Evolutionary conservation across 2,113 vertebrate genomes (phyloP).

Genomic region (Cyanoderma ruficeps): DNA sequence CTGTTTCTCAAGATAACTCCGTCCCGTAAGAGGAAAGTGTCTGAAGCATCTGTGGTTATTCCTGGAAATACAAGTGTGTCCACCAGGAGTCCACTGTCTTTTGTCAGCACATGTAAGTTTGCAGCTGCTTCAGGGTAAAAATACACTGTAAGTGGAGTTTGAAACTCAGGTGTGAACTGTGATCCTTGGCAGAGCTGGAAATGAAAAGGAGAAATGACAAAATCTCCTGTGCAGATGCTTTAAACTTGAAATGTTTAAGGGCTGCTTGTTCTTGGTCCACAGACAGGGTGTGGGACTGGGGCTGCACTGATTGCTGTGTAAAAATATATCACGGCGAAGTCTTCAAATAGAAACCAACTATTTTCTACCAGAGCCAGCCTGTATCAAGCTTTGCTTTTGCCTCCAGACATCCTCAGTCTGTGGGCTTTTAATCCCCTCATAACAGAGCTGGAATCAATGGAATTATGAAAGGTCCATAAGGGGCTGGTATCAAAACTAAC

Average conservation of each 20-base stretch:
- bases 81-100: constrained; percentile 47
- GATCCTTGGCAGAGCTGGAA: background rate
- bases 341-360: background rate
- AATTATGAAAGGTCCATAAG: background rate
- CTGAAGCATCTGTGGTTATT: constrained; percentile 82
- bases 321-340: background rate
- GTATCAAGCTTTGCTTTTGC: background rate
- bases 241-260: background rate
- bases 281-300: background rate
- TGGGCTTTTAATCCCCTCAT: background rate
- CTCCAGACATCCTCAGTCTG: background rate
- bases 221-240: background rate
- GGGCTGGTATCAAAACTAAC: background rate
- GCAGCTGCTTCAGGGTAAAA: background rate
- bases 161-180: background rate
- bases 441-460: background rate
- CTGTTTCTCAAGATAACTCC: constrained; percentile 71
- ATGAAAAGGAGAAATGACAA: background rate
- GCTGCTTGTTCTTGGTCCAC: background rate
- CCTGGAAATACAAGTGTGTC: constrained; percentile 62
- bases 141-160: background rate
- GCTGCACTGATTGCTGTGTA: background rate
- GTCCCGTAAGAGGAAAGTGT: constrained; percentile 81
- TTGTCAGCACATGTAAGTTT: constrained; percentile 68
- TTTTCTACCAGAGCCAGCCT: background rate